A percentile compares a stretch with the other conserved stretches of the same genome.
phyloP scores from a whole-genome alignment of 2,113 vertebrate genomes.

The Shinisaurus crocodilurus region DNA sequence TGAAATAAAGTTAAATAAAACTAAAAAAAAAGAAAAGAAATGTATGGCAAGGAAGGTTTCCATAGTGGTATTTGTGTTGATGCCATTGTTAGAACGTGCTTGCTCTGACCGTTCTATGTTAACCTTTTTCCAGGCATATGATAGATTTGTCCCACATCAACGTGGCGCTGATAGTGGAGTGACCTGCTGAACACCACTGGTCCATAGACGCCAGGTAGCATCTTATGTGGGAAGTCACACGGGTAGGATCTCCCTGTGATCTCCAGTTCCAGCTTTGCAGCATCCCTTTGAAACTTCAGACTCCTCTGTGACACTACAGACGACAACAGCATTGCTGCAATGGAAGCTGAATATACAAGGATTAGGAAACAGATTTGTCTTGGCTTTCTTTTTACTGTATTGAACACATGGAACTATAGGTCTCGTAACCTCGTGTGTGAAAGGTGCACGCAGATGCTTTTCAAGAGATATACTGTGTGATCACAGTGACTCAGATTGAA shows the following conservation, averaged over 20 bases:
- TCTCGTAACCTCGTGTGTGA: conserved; percentile 62
- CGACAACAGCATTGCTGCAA: conserved; percentile 19
- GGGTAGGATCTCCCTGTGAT: conserved; percentile 24
- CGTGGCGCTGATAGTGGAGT: conserved; percentile 93
- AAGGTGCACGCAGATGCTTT: conserved; percentile 72
- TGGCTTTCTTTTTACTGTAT: conserved; percentile 51
- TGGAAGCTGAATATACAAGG: conserved; percentile 62
- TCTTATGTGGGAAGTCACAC: conserved; percentile 49
- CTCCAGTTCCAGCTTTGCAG: conserved; percentile 36
- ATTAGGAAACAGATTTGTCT: conserved; percentile 57
- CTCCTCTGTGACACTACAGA: conserved; percentile 48
- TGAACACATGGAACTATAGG: conserved; percentile 64
- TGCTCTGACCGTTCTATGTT: neutral
- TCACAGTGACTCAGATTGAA: conserved; percentile 68
- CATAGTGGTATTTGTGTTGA: neutral
- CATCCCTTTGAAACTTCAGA: conserved; percentile 34
- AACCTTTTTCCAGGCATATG: conserved; percentile 89
- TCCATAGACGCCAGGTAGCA: conserved; percentile 23
- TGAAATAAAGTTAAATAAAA: too few species aligned
- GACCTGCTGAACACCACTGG: conserved; percentile 66
- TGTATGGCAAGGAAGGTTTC: neutral
- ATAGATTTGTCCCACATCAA: conserved; percentile 99
- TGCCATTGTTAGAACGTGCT: neutral
- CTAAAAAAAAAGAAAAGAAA: too few species aligned
- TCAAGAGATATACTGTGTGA: conserved; percentile 57